Percentiles rank a stretch among this genome's conserved stretches.
phyloP scores from a whole-genome alignment of 2,888 invertebrate species.

The Agrotis exclamationis region DNA sequence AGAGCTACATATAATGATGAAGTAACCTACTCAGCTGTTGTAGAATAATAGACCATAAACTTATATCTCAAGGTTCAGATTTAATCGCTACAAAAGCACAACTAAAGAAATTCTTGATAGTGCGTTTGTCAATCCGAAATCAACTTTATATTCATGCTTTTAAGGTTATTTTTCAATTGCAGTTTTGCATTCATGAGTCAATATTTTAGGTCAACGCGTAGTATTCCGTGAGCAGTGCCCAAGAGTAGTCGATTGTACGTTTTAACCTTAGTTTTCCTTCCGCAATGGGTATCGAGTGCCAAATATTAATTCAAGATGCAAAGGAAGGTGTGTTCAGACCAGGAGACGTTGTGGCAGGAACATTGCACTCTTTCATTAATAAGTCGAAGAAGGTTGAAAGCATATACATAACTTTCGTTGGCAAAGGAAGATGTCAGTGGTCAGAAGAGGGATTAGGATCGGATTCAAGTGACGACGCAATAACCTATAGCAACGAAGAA shows the following conservation, averaged over 20 bases:
- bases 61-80: conserved; percentile 1
- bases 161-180: not conserved
- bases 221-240: conserved; percentile 1
- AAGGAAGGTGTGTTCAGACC: conserved; percentile 59
- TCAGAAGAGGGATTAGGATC: conserved; percentile 8
- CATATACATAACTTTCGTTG: conserved; percentile 61
- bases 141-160: not conserved
- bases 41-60: not conserved
- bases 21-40: not conserved
- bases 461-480: not conserved
- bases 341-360: conserved; percentile 59
- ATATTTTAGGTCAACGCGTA: conserved; percentile 1
- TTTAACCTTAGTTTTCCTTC: not conserved
- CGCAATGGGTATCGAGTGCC: conserved; percentile 55
- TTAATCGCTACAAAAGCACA: not conserved
- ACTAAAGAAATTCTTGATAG: not conserved
- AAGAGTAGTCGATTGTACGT: not conserved
- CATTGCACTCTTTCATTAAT: conserved; percentile 61
- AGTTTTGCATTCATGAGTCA: not conserved
- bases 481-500: conserved; percentile 50
- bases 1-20: too few relatives aligned
- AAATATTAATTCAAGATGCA: conserved; percentile 63
- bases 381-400: conserved; percentile 57
- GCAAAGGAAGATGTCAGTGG: conserved; percentile 64
- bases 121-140: conserved; percentile 4